phyloP scores from a whole-genome alignment of 2,888 invertebrate genomes.

The Neoascia interrupta region DNA sequence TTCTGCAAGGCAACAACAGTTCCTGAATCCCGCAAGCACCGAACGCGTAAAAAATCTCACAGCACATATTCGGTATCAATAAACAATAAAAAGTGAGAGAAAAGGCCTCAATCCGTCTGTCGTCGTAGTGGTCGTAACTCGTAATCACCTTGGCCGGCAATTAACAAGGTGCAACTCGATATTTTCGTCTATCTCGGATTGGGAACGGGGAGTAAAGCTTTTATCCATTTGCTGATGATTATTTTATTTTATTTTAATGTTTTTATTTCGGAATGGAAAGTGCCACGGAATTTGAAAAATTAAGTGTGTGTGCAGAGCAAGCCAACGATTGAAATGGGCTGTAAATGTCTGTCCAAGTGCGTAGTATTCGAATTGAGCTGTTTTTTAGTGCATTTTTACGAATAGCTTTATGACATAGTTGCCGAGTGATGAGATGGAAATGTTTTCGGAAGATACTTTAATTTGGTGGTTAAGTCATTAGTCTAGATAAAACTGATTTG shows the following conservation, averaged over 20 bases:
- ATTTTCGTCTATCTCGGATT: neutral
- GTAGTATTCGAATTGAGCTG: slow-evolving; percentile 40
- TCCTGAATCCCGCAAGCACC: no score
- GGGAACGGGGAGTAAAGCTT: neutral
- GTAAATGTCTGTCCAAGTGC: slow-evolving; percentile 14
- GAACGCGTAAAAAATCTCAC: neutral
- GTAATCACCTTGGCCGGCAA: slow-evolving; percentile 30
- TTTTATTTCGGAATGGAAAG: neutral
- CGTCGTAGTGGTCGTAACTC: slow-evolving; percentile 19
- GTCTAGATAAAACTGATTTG: slow-evolving; percentile 15
- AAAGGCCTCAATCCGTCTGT: slow-evolving; percentile 31
- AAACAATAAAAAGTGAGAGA: slow-evolving; percentile 36
- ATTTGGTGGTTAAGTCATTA: no score
- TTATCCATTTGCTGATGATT: slow-evolving; percentile 7
- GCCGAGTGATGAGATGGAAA: slow-evolving; percentile 8
- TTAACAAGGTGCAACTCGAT: slow-evolving; percentile 58
- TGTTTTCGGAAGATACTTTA: neutral
- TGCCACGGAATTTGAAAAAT: slow-evolving; percentile 30
- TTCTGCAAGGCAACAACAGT: no score
- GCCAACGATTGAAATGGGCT: slow-evolving; percentile 37
- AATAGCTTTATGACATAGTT: slow-evolving; percentile 9
- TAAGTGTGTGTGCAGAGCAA: slow-evolving; percentile 28
- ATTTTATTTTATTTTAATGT: neutral
- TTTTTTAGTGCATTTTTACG: slow-evolving; percentile 19
- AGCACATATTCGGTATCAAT: neutral